Evolutionary conservation across 2,113 vertebrate species (phyloP), one percentile per base, ranked within the genome.

Genomic region (Synchiropus splendidus): DNA sequence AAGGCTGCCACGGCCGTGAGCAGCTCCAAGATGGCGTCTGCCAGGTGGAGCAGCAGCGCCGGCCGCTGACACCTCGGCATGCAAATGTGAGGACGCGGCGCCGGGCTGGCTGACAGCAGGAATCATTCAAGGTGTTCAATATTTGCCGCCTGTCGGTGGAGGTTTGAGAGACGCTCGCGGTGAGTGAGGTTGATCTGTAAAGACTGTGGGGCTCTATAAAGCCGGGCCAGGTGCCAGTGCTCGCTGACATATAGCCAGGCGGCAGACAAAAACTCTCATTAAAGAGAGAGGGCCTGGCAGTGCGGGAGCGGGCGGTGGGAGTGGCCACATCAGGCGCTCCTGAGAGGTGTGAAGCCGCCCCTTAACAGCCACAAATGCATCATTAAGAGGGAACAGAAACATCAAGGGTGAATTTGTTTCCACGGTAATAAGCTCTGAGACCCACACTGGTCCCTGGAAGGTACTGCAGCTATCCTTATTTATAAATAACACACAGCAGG

Each of bases 221-320:
- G 45, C 45, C 42, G 70, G 76, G 60, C 57, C 51, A 38, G 35
- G 12, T 39, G 64, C 69, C 70, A 73, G 14, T 1, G 10, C 40
- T 53, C 14, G 48, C 64, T 70, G 35, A 50, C 59, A 39, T 31
- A 35, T 39, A 49, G 55, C 53, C 42, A 54, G 49, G 35, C 38
- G 60, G 45, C 49, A 48, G 42, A 39, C 48, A 51, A 51, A 67
- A 70, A 62, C 66, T 70, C 68, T 74, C 71, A 83, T 81, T 80
- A 74, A 75, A 72, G 36, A 58, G 46, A 55, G 51, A 55, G 50
- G 58, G 21, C 12, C 40, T 37, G 42, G 18, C 51, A 37, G 36
- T 59, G 48, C 6, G 57, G 53, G 49, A 2, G 1, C 12, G 40
- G 31, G 11, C 15, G 4, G 39, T 51, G 31, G 56, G 54, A 54